Percentiles rank a stretch among this genome's conserved stretches.
Evolutionary conservation across 2,888 invertebrate species (phyloP).

Genomic region (Drosophila anomalipes): DNA sequence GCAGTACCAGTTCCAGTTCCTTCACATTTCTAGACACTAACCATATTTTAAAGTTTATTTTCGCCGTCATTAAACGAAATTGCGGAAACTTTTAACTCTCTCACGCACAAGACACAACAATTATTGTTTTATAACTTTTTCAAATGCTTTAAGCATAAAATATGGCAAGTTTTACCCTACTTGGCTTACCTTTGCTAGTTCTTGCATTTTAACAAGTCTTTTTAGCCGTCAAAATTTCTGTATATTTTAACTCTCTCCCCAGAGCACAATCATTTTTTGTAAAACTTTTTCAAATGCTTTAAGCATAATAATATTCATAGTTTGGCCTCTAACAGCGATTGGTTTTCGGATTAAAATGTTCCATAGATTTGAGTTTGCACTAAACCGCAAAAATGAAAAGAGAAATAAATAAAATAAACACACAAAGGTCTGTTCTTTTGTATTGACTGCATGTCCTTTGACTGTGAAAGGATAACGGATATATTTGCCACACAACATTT

Average conservation of each 20-base stretch:
- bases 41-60: not conserved
- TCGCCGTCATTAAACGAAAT: not conserved
- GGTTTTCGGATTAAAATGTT: slow-evolving; percentile 25
- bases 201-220: not conserved
- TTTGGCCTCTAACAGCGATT: not conserved
- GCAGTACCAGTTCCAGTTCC: not conserved
- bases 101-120: not conserved
- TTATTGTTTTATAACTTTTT: not conserved
- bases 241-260: too few relatives aligned
- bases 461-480: slow-evolving; percentile 25
- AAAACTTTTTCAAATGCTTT: not conserved
- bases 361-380: slow-evolving; percentile 27
- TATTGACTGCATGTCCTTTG: slow-evolving; percentile 26
- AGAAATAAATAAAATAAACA: slow-evolving; percentile 18
- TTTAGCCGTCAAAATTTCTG: not conserved
- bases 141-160: not conserved
- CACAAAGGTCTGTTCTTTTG: slow-evolving; percentile 52
- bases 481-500: slow-evolving; percentile 29
- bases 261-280: not conserved
- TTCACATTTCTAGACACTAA: not conserved
- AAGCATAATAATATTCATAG: not conserved
- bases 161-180: not conserved
- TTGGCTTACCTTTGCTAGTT: not conserved
- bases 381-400: slow-evolving; percentile 15
- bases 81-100: not conserved